These are phyloP conservation scores for Phylloscopus trochiloides DNA, from an alignment of 2,113 vertebrate genomes.

Conservation along the genomic window DNA sequence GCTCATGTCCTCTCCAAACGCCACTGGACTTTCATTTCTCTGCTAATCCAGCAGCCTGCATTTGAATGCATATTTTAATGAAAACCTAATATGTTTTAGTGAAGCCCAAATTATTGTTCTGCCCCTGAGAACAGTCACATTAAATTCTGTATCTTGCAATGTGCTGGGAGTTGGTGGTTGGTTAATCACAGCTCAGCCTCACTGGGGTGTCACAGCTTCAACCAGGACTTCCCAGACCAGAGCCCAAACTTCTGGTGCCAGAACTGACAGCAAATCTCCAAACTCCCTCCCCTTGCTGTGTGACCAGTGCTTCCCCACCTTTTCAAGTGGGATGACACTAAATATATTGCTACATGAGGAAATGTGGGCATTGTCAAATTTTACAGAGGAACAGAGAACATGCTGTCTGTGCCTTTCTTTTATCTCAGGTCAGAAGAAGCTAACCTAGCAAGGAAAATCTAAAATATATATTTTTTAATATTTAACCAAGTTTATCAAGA, in stretches of 20 bases:
- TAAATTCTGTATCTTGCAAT: not conserved
- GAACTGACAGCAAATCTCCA: not conserved
- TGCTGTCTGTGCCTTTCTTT: not conserved
- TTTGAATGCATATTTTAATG: not conserved
- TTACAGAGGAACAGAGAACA: not conserved
- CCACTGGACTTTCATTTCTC: not conserved
- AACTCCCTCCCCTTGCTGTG: not conserved
- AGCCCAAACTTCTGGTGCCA: not conserved
- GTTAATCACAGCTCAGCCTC: not conserved
- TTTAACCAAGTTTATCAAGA: constrained; percentile 26
- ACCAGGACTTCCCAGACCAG: not conserved
- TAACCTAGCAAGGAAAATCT: not conserved
- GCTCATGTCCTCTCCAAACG: not conserved
- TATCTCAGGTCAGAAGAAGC: not conserved
- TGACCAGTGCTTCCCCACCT: rapidly evolving
- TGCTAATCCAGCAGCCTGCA: not conserved
- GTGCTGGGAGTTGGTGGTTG: not conserved
- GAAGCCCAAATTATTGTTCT: not conserved
- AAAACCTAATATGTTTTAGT: not conserved
- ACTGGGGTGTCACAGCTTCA: not conserved
- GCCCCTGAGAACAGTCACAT: not conserved
- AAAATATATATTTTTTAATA: not conserved
- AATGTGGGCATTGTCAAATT: not conserved
- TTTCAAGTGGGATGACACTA: not conserved
- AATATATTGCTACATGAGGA: not conserved